Evolutionary conservation across 2,797 vertebrate genomes (phyloP).

Genomic region (Urosaurus nigricauda): DNA sequence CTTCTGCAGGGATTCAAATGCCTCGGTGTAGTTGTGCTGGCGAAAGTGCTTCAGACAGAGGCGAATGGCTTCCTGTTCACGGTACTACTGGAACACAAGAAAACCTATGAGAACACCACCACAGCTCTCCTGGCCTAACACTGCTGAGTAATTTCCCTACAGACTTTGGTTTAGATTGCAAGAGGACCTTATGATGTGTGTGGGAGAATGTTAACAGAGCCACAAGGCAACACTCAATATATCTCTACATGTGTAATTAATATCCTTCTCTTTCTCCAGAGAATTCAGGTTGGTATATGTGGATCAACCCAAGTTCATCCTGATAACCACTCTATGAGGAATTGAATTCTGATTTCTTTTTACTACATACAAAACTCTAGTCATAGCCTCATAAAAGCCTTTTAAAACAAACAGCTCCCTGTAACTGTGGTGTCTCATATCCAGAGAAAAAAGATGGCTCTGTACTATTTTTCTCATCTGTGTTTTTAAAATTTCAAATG

Average conservation of each 20-base stretch:
- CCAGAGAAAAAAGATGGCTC: background rate
- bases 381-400: conserved; percentile 49
- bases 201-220: background rate
- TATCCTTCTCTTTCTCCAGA: background rate
- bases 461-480: background rate
- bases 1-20: conserved; percentile 98
- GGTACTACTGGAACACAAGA: conserved; percentile 93
- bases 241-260: background rate
- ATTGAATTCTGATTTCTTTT: background rate
- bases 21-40: conserved; percentile 99
- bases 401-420: background rate
- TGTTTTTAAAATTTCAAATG: conserved; percentile 9
- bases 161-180: background rate
- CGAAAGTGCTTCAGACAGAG: conserved; percentile 98
- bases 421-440: conserved; percentile 14
- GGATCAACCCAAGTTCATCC: background rate
- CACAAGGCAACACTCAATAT: background rate
- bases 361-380: background rate
- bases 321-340: background rate
- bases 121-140: no score
- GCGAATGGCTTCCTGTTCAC: conserved; percentile 99
- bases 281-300: background rate
- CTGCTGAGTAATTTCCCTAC: no score
- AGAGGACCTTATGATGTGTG: no score
- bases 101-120: conserved; percentile 72